phyloP scores from a whole-genome alignment of 1,140 invertebrate species.

The Nephotettix cincticeps region DNA sequence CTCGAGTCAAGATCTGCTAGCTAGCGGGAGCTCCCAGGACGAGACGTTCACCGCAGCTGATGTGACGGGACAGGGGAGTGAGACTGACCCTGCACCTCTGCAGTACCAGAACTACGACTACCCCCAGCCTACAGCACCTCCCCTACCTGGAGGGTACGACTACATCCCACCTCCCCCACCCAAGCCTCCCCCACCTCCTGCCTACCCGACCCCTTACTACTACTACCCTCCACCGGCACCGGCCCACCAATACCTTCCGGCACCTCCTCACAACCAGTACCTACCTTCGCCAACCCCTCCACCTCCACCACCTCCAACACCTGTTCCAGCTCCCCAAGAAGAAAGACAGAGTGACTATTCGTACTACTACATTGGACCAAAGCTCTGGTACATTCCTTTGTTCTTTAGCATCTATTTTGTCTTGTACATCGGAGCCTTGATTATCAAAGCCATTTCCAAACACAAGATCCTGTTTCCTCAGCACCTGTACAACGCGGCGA shows the following conservation, averaged over 20 bases:
- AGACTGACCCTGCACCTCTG: neutral
- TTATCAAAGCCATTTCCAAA: slow-evolving; percentile 73
- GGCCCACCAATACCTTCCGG: neutral
- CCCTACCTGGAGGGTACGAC: neutral
- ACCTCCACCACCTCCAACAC: slow-evolving; percentile 22
- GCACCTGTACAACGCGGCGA: slow-evolving; percentile 28
- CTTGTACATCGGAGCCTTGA: slow-evolving; percentile 72
- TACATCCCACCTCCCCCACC: neutral
- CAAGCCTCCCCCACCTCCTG: neutral
- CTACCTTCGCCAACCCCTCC: neutral
- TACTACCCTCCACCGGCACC: neutral
- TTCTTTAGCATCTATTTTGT: slow-evolving; percentile 84
- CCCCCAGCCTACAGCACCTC: neutral
- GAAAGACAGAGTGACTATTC: slow-evolving; percentile 66
- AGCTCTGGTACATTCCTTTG: slow-evolving; percentile 77
- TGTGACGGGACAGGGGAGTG: neutral
- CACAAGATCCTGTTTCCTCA: slow-evolving; percentile 64
- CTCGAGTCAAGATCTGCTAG: neutral
- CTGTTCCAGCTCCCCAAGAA: slow-evolving; percentile 16
- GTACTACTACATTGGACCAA: slow-evolving; percentile 78
- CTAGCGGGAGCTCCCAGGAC: neutral
- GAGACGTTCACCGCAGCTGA: neutral
- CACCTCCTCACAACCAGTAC: neutral
- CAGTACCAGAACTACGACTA: neutral
- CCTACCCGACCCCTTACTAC: neutral